Evolutionary conservation across 2,113 vertebrate genomes (phyloP).

Genomic region (Malurus elegans): DNA sequence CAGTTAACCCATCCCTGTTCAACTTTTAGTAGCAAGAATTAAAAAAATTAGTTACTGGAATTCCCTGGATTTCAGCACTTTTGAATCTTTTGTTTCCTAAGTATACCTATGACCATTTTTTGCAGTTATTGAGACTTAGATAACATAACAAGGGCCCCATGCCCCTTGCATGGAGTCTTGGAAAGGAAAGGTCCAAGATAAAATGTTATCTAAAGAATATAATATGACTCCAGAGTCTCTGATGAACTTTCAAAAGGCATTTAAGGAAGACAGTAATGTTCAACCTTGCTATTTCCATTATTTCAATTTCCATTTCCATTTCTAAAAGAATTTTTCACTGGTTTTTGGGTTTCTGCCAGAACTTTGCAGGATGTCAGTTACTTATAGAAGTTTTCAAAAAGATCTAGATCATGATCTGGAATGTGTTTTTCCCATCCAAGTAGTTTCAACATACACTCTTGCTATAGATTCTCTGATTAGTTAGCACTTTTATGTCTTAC

Average conservation of each 20-base stretch:
- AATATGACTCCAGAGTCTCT: background rate
- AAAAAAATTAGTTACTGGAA: background rate
- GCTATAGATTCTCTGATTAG: background rate
- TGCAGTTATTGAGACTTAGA: background rate
- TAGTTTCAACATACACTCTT: background rate
- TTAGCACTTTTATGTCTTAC: background rate
- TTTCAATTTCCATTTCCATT: background rate
- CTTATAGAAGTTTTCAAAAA: background rate
- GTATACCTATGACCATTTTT: background rate
- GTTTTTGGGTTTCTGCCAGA: background rate
- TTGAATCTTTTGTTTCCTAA: background rate
- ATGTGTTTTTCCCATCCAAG: background rate
- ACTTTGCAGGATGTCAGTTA: background rate
- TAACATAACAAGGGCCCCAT: background rate
- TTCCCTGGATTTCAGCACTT: background rate
- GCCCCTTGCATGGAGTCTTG: background rate
- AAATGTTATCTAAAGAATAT: background rate
- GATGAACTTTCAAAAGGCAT: background rate
- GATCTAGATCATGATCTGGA: background rate
- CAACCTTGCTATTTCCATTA: background rate
- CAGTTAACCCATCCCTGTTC: background rate
- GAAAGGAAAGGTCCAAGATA: background rate
- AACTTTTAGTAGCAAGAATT: background rate
- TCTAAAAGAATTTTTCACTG: background rate
- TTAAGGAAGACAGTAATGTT: background rate